Conservation (phyloP, 2,888 invertebrate genomes). For the Tetragnatha montana region DNA sequence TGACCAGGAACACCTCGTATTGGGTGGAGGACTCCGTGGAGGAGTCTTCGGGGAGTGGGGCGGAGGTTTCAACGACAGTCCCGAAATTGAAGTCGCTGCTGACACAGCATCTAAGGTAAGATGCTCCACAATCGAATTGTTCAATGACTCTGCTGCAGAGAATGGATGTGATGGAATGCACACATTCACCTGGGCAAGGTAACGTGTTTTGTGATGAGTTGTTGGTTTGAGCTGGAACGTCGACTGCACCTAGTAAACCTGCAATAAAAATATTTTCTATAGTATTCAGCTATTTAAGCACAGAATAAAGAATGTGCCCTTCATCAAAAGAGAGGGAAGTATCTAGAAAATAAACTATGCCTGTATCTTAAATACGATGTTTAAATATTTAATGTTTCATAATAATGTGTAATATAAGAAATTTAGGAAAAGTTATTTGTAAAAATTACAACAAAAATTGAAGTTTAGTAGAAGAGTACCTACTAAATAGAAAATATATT, state of each 20-base stretch:
- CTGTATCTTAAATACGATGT: too few relatives aligned
- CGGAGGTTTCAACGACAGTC: conserved; percentile 72
- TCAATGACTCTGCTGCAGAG: conserved; percentile 86
- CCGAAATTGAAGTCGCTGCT: conserved; percentile 71
- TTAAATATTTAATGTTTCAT: too few relatives aligned
- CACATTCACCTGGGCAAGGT: conserved; percentile 89
- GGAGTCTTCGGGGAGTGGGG: conserved; percentile 69
- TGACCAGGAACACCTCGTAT: conserved; percentile 55
- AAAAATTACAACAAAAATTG: too few relatives aligned
- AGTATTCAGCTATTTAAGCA: not conserved
- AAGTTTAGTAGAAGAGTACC: too few relatives aligned
- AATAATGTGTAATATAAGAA: too few relatives aligned
- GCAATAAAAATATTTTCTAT: not conserved
- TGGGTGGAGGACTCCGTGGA: conserved; percentile 60
- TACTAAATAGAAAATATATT: too few relatives aligned
- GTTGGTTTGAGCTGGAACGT: conserved; percentile 28
- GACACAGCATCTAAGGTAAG: conserved; percentile 73
- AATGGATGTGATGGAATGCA: conserved; percentile 88
- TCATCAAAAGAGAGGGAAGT: too few relatives aligned
- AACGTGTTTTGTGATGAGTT: conserved; percentile 30
- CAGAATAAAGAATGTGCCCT: too few relatives aligned
- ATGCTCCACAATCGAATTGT: conserved; percentile 73
- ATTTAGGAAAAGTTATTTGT: too few relatives aligned
- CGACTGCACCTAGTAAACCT: conserved; percentile 62
- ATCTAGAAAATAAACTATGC: too few relatives aligned